A percentile compares a stretch with the other conserved stretches of the same genome.
phyloP scores from a whole-genome alignment of 2,797 vertebrate genomes.

The Thalassophryne amazonica region DNA sequence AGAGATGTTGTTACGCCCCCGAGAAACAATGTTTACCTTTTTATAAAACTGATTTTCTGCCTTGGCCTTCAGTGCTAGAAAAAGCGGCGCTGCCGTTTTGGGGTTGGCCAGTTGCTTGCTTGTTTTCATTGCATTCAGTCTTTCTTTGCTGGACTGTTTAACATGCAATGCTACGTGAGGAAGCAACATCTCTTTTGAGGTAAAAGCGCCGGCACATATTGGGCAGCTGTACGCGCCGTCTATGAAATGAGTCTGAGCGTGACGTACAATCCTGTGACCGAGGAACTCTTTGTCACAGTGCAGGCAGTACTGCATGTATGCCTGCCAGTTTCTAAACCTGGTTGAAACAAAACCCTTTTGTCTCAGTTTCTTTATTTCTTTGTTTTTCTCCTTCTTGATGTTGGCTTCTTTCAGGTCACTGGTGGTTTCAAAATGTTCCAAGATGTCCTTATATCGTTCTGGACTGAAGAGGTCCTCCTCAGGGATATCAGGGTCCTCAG shows the following conservation, averaged over 20 bases:
- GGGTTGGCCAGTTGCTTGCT: constrained; percentile 83
- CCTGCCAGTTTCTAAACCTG: constrained; percentile 96
- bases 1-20: constrained; percentile 74
- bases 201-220: constrained; percentile 92
- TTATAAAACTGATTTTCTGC: constrained; percentile 76
- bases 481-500: constrained; percentile 84
- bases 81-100: constrained; percentile 72
- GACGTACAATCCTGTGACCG: constrained; percentile 94
- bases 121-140: constrained; percentile 91
- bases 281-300: constrained; percentile 98
- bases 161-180: constrained; percentile 95
- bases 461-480: constrained; percentile 77
- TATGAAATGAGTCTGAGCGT: constrained; percentile 93
- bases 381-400: constrained; percentile 88
- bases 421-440: constrained; percentile 78
- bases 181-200: constrained; percentile 89
- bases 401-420: constrained; percentile 79
- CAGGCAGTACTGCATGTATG: constrained; percentile 98
- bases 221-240: constrained; percentile 91
- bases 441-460: constrained; percentile 75
- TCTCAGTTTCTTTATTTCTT: constrained; percentile 89
- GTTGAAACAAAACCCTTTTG: constrained; percentile 93
- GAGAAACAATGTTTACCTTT: constrained; percentile 78
- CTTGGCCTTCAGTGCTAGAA: constrained; percentile 81
- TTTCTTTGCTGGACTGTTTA: constrained; percentile 94